Conservation (phyloP, 2,113 vertebrate species). For the Phycodurus eques region DNA sequence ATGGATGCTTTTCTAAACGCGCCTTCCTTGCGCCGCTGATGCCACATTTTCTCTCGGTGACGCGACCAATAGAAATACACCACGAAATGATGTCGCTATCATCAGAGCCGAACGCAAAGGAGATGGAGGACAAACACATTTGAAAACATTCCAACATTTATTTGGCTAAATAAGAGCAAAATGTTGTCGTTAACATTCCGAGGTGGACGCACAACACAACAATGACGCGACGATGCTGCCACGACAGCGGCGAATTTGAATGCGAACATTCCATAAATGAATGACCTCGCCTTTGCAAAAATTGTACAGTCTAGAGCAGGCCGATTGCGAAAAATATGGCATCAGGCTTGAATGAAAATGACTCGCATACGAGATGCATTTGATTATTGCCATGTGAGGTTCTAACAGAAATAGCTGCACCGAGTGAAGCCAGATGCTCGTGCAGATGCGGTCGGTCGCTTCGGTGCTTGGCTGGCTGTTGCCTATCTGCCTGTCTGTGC, state of each 20-base stretch:
- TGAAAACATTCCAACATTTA: background rate
- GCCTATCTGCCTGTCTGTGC: conserved; percentile 99
- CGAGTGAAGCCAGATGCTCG: background rate
- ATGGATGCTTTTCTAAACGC: no score
- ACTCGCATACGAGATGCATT: conserved; percentile 8
- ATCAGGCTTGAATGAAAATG: background rate
- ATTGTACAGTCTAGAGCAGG: no score
- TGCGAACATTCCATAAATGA: no score
- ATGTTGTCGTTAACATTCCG: background rate
- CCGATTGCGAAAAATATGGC: background rate
- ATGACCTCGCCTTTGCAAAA: no score
- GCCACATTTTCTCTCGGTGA: no score
- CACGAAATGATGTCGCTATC: no score
- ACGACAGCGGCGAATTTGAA: no score
- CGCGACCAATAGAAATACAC: no score
- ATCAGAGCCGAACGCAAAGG: background rate
- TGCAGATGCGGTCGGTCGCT: conserved; percentile 18
- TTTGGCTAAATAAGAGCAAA: background rate
- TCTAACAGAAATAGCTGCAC: background rate
- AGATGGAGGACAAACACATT: background rate
- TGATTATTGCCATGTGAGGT: conserved; percentile 9
- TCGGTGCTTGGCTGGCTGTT: conserved; percentile 82
- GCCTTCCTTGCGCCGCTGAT: no score
- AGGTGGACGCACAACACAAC: background rate
- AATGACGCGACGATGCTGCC: no score